Evolutionary conservation across 2,113 vertebrate genomes (phyloP), one percentile per base, ranked within the genome.

Genomic region (Mirza zaza): DNA sequence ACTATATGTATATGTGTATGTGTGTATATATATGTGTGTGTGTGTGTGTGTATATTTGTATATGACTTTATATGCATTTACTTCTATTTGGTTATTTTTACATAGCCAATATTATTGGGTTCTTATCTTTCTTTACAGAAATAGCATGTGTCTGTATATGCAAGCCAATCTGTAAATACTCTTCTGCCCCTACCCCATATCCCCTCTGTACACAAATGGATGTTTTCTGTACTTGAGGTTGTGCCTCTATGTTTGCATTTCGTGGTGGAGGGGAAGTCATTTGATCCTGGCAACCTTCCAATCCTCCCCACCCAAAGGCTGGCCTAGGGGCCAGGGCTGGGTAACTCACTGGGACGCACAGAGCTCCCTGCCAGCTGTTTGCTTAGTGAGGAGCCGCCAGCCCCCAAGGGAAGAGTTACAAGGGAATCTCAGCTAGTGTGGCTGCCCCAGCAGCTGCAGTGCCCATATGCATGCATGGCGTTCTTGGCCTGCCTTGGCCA

Each of bases 11-110:
- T 48, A 32, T 18, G 23, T 42, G 25, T 65, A 11, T 39, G 11
- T 42, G 5, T 81, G 18, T 20, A 17, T 39, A 12, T 21, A 29
- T 55, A 2, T 39, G 14, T 61, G 15, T 29, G 29, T 93, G 34
- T 27, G 3, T 55, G 27, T 61, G 15, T 29, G 29, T 93, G 7
- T 65, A 57, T 11, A 42, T 57, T 32, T 81, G 18, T 55, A 3
- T 70, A 34, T 68, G 25, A 67, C 12, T 87, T 81, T 65, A 29
- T 15, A 39, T 29, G 45, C 61, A 65, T 71, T 70, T 76, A 36
- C 65, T 92, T 92, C 12, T 80, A 32, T 71, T 91, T 50, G 14
- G 29, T 79, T 73, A 68, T 65, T 85, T 97, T 93, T 91, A 88
- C 27, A 76, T 79, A 88, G 70, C 36, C 70, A 75, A 15, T 48